phyloP scores from a whole-genome alignment of 2,888 invertebrate species.

The Ellobium chinense region DNA sequence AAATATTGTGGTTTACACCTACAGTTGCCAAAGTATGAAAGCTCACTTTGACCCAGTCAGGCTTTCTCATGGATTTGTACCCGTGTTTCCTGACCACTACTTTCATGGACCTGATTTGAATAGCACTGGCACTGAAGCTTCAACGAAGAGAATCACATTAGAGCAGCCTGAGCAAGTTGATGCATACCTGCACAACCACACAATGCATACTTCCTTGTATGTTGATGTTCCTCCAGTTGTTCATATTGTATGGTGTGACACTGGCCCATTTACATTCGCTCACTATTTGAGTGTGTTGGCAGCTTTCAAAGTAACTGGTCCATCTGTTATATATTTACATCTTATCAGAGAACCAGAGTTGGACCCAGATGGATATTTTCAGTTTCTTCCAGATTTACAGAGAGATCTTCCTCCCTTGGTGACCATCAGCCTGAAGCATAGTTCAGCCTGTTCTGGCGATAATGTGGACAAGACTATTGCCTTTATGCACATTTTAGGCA shows the following conservation, averaged over 20 bases:
- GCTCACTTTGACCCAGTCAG: constrained; percentile 32
- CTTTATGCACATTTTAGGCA: constrained; percentile 49
- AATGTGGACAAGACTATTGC: constrained; percentile 11
- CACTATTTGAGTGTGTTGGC: constrained; percentile 65
- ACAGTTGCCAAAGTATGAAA: constrained; percentile 33
- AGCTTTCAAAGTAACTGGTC: constrained; percentile 59
- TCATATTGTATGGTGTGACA: constrained; percentile 67
- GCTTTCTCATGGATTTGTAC: constrained; percentile 48
- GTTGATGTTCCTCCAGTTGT: constrained; percentile 49
- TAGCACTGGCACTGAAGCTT: background rate
- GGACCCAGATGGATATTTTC: constrained; percentile 58
- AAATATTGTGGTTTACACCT: constrained; percentile 38
- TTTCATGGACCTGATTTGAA: constrained; percentile 35
- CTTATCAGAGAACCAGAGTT: constrained; percentile 53
- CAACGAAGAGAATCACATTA: background rate
- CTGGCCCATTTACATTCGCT: constrained; percentile 63
- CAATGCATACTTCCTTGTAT: constrained; percentile 37
- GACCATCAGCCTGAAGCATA: constrained; percentile 20
- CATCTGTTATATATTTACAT: constrained; percentile 61
- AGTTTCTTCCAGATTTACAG: constrained; percentile 61
- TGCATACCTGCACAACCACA: constrained; percentile 21
- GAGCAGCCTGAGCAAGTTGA: background rate
- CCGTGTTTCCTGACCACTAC: constrained; percentile 47
- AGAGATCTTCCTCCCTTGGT: constrained; percentile 57
- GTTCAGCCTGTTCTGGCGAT: constrained; percentile 41